Evolutionary conservation across 2,113 vertebrate genomes (phyloP).

Genomic region (Lagopus leucura): DNA sequence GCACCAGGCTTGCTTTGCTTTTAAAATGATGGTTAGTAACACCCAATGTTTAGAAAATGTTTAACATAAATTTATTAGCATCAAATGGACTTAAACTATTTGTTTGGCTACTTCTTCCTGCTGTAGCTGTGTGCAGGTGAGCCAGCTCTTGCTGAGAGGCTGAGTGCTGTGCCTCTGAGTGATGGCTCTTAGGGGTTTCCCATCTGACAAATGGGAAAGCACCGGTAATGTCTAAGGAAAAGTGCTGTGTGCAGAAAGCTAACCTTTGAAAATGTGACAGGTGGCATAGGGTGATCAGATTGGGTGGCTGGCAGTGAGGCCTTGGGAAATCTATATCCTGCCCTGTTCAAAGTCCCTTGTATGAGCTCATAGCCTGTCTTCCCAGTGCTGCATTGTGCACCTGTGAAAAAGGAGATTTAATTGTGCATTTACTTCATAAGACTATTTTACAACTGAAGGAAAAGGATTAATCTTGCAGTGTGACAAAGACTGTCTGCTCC

Average conservation of each 20-base stretch:
- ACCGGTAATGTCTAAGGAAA: not conserved
- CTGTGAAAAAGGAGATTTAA: not conserved
- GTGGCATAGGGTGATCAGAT: not conserved
- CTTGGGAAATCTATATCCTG: not conserved
- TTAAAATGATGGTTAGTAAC: not conserved
- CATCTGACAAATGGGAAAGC: constrained; percentile 16
- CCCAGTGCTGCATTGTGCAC: not conserved
- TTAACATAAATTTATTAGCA: not conserved
- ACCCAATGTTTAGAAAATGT: not conserved
- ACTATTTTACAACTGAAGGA: not conserved
- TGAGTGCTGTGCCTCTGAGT: not conserved
- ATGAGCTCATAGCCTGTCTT: not conserved
- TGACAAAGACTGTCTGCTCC: not conserved
- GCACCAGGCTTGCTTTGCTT: not conserved
- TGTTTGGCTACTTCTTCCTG: not conserved
- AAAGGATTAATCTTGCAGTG: not conserved
- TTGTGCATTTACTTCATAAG: not conserved
- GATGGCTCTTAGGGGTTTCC: constrained; percentile 16
- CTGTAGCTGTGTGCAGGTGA: not conserved
- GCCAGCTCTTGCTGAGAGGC: constrained; percentile 36
- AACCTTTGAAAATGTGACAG: constrained; percentile 3
- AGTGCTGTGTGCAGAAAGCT: not conserved
- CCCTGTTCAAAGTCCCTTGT: not conserved
- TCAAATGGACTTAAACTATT: not conserved
- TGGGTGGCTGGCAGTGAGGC: not conserved